These are phyloP conservation scores for Cephalotes varians DNA, from an alignment of 2,888 invertebrate genomes.

Conservation along the genomic window DNA sequence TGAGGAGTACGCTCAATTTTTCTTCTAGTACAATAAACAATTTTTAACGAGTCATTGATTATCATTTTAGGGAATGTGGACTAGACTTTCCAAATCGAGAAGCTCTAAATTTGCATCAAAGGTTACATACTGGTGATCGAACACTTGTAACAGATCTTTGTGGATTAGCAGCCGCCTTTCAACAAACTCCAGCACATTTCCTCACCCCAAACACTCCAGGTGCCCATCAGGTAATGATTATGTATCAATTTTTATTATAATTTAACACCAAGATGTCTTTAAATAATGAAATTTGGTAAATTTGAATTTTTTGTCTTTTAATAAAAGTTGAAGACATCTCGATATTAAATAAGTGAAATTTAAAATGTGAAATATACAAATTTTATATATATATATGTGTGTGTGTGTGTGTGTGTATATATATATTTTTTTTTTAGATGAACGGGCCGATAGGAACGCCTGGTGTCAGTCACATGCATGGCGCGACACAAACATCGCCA, in stretches of 20 bases:
- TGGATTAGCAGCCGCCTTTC: conserved; percentile 92
- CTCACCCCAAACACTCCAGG: conserved; percentile 84
- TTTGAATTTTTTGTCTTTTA: not conserved
- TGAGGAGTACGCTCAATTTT: not conserved
- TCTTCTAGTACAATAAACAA: not conserved
- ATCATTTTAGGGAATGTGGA: conserved; percentile 87
- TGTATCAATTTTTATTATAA: not conserved
- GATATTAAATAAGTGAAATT: not conserved
- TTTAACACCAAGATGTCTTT: not conserved
- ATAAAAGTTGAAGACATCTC: not conserved
- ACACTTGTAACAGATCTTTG: conserved; percentile 93
- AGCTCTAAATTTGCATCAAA: conserved; percentile 92
- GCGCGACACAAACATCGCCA: conserved; percentile 85
- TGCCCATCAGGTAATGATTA: conserved; percentile 82
- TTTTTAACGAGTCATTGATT: not conserved
- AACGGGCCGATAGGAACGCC: conserved; percentile 84
- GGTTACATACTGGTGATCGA: conserved; percentile 93
- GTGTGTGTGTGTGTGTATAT: too few species aligned
- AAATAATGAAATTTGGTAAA: not conserved
- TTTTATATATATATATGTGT: too few species aligned
- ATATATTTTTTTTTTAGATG: conserved; percentile 82
- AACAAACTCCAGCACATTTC: conserved; percentile 89
- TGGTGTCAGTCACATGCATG: conserved; percentile 84
- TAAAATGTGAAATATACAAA: conserved; percentile 2
- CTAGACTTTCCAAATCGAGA: conserved; percentile 90